phyloP scores from a whole-genome alignment of 37 sponge, comb jelly and placozoan genomes.

The Eunapius fragilis region DNA sequence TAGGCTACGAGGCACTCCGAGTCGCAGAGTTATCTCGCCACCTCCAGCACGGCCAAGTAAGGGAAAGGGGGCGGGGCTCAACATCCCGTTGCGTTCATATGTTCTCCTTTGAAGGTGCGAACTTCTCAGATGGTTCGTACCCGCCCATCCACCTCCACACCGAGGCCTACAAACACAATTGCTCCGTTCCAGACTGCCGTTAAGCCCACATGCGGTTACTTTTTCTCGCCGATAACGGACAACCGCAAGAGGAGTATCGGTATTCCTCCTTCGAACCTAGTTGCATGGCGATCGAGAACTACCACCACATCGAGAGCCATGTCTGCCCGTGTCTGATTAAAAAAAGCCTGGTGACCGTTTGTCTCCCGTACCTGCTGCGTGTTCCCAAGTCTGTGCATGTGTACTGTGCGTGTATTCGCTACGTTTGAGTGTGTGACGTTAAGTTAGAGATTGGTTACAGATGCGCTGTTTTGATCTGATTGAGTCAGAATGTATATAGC shows the following conservation, averaged over 20 bases:
- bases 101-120: too few species aligned
- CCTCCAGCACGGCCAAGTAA: slow-evolving; percentile 19
- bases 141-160: neutral
- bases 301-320: neutral
- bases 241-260: slow-evolving; percentile 72
- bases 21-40: slow-evolving; percentile 63
- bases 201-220: slow-evolving; percentile 88
- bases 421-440: neutral
- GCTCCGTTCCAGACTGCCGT: slow-evolving; percentile 73
- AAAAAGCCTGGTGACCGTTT: neutral
- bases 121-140: neutral
- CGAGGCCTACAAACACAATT: slow-evolving; percentile 31
- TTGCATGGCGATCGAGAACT: slow-evolving; percentile 64
- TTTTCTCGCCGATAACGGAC: slow-evolving; percentile 72
- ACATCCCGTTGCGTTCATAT: neutral
- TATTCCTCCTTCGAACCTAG: slow-evolving; percentile 67
- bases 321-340: slow-evolving; percentile 4
- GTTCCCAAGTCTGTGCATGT: neutral
- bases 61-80: neutral
- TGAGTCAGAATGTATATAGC: too few species aligned
- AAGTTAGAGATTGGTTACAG: too few species aligned
- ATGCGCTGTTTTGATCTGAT: too few species aligned
- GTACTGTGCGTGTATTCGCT: neutral
- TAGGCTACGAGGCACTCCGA: slow-evolving; percentile 31
- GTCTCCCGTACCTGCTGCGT: neutral